These are phyloP conservation scores for Harpalus rufipes DNA, from an alignment of 2,888 invertebrate genomes.

Conservation along the genomic window DNA sequence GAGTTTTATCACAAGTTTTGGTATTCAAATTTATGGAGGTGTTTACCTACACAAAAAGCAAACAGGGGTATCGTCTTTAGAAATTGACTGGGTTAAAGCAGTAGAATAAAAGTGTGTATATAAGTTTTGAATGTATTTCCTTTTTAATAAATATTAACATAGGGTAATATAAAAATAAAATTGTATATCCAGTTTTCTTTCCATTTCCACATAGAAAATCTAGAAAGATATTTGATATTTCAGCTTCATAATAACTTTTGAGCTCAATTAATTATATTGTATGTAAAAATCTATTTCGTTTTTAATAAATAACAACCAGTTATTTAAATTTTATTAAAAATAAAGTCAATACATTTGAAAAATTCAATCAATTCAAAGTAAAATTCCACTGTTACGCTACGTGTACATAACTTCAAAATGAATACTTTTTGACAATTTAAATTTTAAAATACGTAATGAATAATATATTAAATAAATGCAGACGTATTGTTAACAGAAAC, in stretches of 20 bases:
- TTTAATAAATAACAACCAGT: too few species aligned
- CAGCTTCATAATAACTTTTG: too few species aligned
- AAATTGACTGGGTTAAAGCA: conserved; percentile 81
- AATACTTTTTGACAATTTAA: not conserved
- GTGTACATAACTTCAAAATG: not conserved
- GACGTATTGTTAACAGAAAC: not conserved
- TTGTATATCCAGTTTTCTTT: too few species aligned
- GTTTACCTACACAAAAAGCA: conserved; percentile 83
- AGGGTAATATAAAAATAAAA: too few species aligned
- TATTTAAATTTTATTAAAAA: too few species aligned
- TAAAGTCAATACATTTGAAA: too few species aligned
- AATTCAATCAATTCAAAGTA: too few species aligned
- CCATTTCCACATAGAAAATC: too few species aligned
- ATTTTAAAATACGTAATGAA: conserved; percentile 29
- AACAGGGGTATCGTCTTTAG: conserved; percentile 82
- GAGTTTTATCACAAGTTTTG: conserved; percentile 81
- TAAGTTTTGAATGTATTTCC: not conserved
- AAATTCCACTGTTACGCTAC: too few species aligned
- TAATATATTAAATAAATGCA: conserved; percentile 22
- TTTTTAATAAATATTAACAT: not conserved
- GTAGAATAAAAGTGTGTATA: conserved; percentile 7
- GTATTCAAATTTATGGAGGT: conserved; percentile 83
- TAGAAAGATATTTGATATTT: too few species aligned
- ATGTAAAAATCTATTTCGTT: too few species aligned
- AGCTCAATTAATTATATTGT: too few species aligned